Evolutionary conservation across 2,113 vertebrate genomes (phyloP).

Genomic region (Carettochelys insculpta): DNA sequence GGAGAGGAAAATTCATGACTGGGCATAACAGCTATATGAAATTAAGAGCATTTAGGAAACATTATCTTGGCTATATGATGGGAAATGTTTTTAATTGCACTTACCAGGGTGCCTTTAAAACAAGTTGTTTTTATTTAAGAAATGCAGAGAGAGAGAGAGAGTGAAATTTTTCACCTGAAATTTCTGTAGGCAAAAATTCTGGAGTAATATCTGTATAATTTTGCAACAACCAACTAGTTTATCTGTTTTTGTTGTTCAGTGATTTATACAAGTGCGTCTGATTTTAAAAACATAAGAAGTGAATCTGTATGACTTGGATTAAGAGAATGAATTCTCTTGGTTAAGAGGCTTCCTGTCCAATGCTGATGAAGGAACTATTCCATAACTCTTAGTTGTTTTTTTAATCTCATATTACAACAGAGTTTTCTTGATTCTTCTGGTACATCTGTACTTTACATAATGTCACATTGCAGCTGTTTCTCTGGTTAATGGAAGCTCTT

Average conservation of each 20-base stretch:
- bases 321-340: neutral
- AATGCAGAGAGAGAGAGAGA: neutral
- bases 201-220: constrained; percentile 34
- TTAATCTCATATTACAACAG: neutral
- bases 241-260: neutral
- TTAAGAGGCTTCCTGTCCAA: neutral
- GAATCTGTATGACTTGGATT: neutral
- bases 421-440: neutral
- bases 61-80: constrained; percentile 40
- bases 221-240: neutral
- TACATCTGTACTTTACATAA: neutral
- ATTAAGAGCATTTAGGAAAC: constrained; percentile 67
- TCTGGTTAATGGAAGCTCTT: neutral
- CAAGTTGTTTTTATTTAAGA: constrained; percentile 43
- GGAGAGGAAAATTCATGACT: constrained; percentile 56
- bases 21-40: constrained; percentile 73
- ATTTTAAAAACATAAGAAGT: constrained; percentile 6
- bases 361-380: neutral
- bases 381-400: neutral
- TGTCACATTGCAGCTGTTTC: neutral
- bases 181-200: constrained; percentile 1
- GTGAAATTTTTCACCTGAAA: constrained; percentile 36
- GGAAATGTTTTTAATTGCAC: constrained; percentile 42
- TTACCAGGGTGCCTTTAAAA: constrained; percentile 47
- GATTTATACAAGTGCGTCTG: neutral